Evolutionary conservation across 1,140 invertebrate genomes (phyloP).

Genomic region (Planococcus citri): DNA sequence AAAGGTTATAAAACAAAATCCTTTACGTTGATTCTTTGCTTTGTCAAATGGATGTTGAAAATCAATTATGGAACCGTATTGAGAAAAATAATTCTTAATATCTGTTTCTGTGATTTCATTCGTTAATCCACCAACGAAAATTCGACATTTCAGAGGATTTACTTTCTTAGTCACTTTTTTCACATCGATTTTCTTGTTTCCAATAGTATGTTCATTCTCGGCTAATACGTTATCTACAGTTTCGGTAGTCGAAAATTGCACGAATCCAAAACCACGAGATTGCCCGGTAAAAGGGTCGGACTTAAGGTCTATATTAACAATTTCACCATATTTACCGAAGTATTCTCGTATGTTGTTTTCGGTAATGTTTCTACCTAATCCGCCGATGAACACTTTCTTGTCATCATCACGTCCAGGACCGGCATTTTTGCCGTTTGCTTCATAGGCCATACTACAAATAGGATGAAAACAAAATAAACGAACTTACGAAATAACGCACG

Average conservation of each 20-base stretch:
- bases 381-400: constrained; percentile 40
- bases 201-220: constrained; percentile 37
- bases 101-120: constrained; percentile 49
- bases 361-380: constrained; percentile 37
- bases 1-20: constrained; percentile 54
- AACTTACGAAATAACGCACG: constrained; percentile 1
- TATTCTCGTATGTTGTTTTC: constrained; percentile 45
- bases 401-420: constrained; percentile 39
- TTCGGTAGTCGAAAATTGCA: constrained; percentile 48
- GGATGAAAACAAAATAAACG: constrained; percentile 14
- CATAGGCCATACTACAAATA: constrained; percentile 22
- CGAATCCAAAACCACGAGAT: constrained; percentile 55
- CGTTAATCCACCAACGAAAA: constrained; percentile 55
- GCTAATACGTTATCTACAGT: constrained; percentile 39
- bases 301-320: constrained; percentile 51
- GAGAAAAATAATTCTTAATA: constrained; percentile 46
- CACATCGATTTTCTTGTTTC: constrained; percentile 51
- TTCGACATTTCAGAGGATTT: constrained; percentile 41
- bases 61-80: constrained; percentile 49
- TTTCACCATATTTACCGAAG: constrained; percentile 49
- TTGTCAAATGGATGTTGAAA: constrained; percentile 59
- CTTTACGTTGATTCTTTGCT: constrained; percentile 50
- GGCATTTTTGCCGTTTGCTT: constrained; percentile 24
- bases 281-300: constrained; percentile 49
- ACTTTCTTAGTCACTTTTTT: constrained; percentile 44